Base-by-base conservation (phyloP, 2,888 invertebrate genomes). In the Meteorus cinctellus region DNA sequence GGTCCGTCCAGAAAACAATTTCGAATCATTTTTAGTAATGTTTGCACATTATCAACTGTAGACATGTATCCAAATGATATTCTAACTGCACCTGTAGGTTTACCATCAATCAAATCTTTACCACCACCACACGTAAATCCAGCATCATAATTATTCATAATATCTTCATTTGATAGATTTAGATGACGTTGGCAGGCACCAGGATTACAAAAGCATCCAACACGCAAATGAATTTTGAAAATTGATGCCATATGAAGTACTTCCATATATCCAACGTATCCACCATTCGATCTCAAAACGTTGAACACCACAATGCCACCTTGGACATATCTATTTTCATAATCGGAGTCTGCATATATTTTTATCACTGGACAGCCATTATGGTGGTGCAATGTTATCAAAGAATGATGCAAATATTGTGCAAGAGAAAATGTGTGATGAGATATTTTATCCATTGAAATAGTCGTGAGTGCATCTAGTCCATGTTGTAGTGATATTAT, bases 131-230 rank as follows among this genome's bases (percentile, higher is more conserved):
- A 98, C 59, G 96, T 94, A 89, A 98, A 98, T 0, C 98, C 98
- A 2, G 94, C 93, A 91, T 95, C 92, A 88, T 94, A 97, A 88
- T 97, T 96, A 41, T 92, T 91, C 82, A 93, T 93, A 81, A 98
- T 91, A 74, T 95, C 94, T 16, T 92, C 91, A 71, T 94, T 92
- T 0, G 93, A 91, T 10, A 97, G 90, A 8, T 91, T 89, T 65
- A 98, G 90, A 85, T 96, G 95, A 68, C 93, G 91, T 87, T 97
- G 96, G 87, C 98, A 98, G 1, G 98, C 96, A 16, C 98, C 99
- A 1, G 97, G 95, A 90, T 99, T 99, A 89, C 99, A 99, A 88
- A 98, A 97, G 88, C 98, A 98, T 0, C 99, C 99, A 1, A 97
- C 97, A 79, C 99, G 92, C 59, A 99, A 89, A 82, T 95, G 94